Conservation (phyloP, 2,888 invertebrate species). For the Halictus quadricinctus region DNA sequence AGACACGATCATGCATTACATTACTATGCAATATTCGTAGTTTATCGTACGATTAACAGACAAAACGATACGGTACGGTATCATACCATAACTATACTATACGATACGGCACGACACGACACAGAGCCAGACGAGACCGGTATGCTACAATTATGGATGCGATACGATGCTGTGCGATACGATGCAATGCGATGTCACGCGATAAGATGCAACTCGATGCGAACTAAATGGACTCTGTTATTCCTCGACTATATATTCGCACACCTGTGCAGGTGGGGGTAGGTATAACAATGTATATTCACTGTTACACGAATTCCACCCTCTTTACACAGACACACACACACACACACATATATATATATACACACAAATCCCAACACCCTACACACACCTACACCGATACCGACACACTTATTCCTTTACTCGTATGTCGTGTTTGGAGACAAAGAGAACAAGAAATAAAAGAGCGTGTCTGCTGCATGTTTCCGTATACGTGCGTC, state of each 20-base stretch:
- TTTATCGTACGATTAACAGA: slow-evolving; percentile 15
- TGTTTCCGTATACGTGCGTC: slow-evolving; percentile 35
- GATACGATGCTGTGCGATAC: background rate
- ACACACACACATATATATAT: background rate
- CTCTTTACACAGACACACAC: slow-evolving; percentile 18
- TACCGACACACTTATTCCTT: slow-evolving; percentile 24
- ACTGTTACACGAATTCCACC: slow-evolving; percentile 13
- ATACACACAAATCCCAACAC: background rate
- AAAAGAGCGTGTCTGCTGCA: slow-evolving; percentile 52
- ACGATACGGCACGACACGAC: background rate
- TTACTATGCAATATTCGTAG: background rate
- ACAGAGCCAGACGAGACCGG: background rate
- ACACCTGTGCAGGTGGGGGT: slow-evolving; percentile 78
- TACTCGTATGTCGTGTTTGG: slow-evolving; percentile 1
- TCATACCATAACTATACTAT: background rate
- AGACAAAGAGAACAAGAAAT: slow-evolving; percentile 42
- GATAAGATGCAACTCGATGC: slow-evolving; percentile 4
- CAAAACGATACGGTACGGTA: slow-evolving; percentile 1
- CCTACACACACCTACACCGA: background rate
- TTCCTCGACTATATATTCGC: slow-evolving; percentile 30
- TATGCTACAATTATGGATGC: background rate
- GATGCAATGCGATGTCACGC: slow-evolving; percentile 11
- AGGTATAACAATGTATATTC: slow-evolving; percentile 60
- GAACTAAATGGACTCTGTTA: slow-evolving; percentile 12
- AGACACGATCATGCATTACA: slow-evolving; percentile 12